These are phyloP conservation scores for Cotesia vestalis DNA, from an alignment of 1,140 invertebrate species.

Conservation along the genomic window DNA sequence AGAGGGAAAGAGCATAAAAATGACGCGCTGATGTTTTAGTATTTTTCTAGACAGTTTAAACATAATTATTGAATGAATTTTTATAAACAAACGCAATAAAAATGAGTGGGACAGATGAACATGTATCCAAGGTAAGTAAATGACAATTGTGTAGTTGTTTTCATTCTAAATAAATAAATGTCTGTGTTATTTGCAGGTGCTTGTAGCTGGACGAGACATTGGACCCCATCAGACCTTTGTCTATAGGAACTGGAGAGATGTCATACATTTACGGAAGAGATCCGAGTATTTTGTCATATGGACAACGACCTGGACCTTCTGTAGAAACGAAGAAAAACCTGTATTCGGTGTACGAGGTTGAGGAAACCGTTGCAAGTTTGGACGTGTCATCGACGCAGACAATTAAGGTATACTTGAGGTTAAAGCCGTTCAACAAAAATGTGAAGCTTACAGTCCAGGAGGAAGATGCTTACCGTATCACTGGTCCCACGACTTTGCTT, in stretches of 20 bases:
- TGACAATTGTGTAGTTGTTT: no score
- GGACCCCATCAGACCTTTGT: conserved; percentile 46
- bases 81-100: no score
- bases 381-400: conserved; percentile 45
- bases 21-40: no score
- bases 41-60: no score
- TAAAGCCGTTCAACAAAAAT: conserved; percentile 62
- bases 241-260: conserved; percentile 41
- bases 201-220: conserved; percentile 48
- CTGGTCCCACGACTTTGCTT: conserved; percentile 51
- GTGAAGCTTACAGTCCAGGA: conserved; percentile 49
- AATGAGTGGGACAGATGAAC: no score
- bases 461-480: conserved; percentile 52
- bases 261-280: conserved; percentile 61
- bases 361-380: conserved; percentile 34
- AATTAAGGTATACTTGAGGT: conserved; percentile 66
- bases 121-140: no score
- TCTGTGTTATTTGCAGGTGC: not conserved
- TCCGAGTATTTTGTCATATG: conserved; percentile 59
- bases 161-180: no score
- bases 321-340: conserved; percentile 54
- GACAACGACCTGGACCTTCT: conserved; percentile 50
- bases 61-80: no score
- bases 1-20: no score
- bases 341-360: conserved; percentile 50